Evolutionary conservation across 2,888 invertebrate genomes (phyloP), one percentile per base, ranked within the genome.

Genomic region (Listrodromus nycthemerus): DNA sequence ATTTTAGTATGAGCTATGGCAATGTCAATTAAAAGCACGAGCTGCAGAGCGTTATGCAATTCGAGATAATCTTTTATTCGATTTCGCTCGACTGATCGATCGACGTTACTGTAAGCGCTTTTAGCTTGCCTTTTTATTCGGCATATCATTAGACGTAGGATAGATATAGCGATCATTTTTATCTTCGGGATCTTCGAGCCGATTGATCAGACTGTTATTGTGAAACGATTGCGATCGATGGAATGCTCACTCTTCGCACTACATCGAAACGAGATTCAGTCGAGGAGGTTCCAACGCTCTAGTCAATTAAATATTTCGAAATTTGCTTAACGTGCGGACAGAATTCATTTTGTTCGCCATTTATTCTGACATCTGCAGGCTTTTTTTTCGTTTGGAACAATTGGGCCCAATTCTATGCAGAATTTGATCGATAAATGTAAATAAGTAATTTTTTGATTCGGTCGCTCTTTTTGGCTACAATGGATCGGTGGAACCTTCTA

Each of bases 61-160:
- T 45, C 50, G 10, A 16, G 33, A 45, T 52, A 27, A 21, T 58
- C 50, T 37, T 24, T 41, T 63, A 74, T 73, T 77, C 41, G 63
- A 45, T 78, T 74, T 48, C 27, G 30, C 24, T 74, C 75, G 65
- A 30, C 27, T 50, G 24, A 70, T 70, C 37, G 55, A 66, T 79
- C 70, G 30, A 63, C 66, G 66, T 82, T 82, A 63, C 52, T 63
- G 75, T 80, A 79, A 82, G 66, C 70, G 81, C 52, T 71, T 69
- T 61, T 83, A 87, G 85, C 79, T 83, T 84, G 87, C 85, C 87
- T 86, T 87, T 82, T 81, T 74, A 82, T 85, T 83, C 80, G 83
- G 84, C 86, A 87, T 87, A 87, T 87, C 87, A 87, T 82, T 87
- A 87, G 83, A 37, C 58, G 27, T 87, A 86, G 85, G 69, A 50